These are phyloP conservation scores for Hylyphantes graminicola DNA, from an alignment of 1,140 invertebrate species.

Conservation along the genomic window DNA sequence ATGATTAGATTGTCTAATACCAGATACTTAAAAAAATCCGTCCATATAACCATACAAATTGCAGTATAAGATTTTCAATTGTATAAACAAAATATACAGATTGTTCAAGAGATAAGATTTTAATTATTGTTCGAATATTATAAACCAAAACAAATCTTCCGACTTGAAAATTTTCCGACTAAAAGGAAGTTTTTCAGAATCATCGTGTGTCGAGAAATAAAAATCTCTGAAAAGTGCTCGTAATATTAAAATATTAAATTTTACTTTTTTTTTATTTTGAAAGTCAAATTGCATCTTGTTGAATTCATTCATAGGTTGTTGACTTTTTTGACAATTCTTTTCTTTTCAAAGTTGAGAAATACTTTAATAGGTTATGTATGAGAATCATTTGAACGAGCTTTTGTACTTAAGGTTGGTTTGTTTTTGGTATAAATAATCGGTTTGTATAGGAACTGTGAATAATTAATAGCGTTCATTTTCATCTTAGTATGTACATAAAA, in stretches of 20 bases:
- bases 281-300: neutral
- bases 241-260: neutral
- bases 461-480: constrained; percentile 32
- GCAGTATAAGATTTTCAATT: no score
- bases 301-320: neutral
- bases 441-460: constrained; percentile 45
- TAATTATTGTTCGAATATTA: no score
- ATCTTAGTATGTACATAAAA: constrained; percentile 41
- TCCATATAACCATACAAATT: no score
- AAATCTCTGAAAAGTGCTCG: neutral
- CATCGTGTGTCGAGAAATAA: neutral
- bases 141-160: no score
- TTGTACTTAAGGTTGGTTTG: constrained; percentile 11
- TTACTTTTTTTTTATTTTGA: neutral
- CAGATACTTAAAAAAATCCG: no score
- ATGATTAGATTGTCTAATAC: no score
- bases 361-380: constrained; percentile 20
- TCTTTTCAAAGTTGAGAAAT: constrained; percentile 9
- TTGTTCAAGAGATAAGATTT: no score
- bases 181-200: neutral
- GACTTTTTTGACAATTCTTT: neutral
- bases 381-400: constrained; percentile 40
- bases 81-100: no score
- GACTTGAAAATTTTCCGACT: no score
- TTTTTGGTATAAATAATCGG: constrained; percentile 17